phyloP scores from a whole-genome alignment of 2,888 invertebrate species.

The Pseudeuparius sepicola region DNA sequence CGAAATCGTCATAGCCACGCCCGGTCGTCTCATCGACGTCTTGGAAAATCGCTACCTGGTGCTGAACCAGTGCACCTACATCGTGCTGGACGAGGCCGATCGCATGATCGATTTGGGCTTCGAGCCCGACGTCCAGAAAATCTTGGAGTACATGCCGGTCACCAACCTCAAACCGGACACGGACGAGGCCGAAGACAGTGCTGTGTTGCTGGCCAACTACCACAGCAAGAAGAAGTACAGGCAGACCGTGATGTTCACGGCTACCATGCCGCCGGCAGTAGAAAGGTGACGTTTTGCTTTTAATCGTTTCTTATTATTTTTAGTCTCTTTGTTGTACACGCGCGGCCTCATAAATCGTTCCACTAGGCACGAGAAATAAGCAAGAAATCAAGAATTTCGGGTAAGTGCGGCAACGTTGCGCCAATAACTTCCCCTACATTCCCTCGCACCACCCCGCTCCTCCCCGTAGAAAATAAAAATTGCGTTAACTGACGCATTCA shows the following conservation, averaged over 20 bases:
- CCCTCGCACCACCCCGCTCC: no score
- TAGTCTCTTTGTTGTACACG: no score
- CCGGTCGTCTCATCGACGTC: slow-evolving; percentile 97
- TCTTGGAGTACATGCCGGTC: slow-evolving; percentile 96
- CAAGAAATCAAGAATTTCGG: no score
- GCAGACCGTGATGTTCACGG: slow-evolving; percentile 99
- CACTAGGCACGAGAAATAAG: no score
- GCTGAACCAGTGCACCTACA: slow-evolving; percentile 95
- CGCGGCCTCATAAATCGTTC: no score
- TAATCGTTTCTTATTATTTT: no score
- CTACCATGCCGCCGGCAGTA: slow-evolving; percentile 98
- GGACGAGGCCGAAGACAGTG: slow-evolving; percentile 89
- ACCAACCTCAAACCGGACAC: slow-evolving; percentile 96
- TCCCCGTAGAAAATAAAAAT: no score
- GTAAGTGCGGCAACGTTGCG: no score
- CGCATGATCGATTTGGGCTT: slow-evolving; percentile 99
- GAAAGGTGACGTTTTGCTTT: slow-evolving; percentile 50
- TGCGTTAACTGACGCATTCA: no score
- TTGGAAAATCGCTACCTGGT: slow-evolving; percentile 92
- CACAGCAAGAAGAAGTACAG: slow-evolving; percentile 92
- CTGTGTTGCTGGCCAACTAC: slow-evolving; percentile 80
- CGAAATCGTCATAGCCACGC: slow-evolving; percentile 99
- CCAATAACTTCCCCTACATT: no score
- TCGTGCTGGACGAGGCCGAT: slow-evolving; percentile 93
- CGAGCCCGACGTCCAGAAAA: slow-evolving; percentile 96